phyloP scores from a whole-genome alignment of 2,113 vertebrate species.

The Muscicapa adusta region DNA sequence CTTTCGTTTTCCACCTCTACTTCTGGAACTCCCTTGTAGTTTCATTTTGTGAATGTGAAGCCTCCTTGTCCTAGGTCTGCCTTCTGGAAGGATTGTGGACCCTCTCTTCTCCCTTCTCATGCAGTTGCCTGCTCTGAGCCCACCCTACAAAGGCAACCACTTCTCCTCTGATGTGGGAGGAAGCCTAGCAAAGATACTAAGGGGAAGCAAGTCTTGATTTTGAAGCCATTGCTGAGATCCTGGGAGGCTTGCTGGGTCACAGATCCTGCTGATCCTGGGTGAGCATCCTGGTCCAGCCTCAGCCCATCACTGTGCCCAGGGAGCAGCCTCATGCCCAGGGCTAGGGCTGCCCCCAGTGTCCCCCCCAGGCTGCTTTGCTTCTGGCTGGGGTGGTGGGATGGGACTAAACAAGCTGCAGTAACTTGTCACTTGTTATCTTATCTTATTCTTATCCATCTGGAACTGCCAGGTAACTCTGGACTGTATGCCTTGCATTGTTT shows the following conservation, averaged over 20 bases:
- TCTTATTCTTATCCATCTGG: background rate
- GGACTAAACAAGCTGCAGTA: background rate
- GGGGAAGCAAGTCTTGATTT: background rate
- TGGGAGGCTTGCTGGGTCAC: background rate
- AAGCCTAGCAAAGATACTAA: background rate
- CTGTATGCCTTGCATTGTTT: background rate
- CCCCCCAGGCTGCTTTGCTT: background rate
- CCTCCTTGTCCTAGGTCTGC: background rate
- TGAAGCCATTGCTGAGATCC: background rate
- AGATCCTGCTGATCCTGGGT: background rate
- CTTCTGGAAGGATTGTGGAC: background rate
- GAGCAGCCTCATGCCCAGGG: accelerated
- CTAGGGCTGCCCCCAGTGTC: background rate
- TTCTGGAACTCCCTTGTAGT: background rate
- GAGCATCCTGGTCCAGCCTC: background rate
- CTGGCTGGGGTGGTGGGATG: background rate
- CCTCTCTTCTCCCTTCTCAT: background rate
- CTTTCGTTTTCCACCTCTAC: background rate
- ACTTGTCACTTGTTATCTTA: accelerated
- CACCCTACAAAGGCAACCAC: background rate
- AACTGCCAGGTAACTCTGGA: background rate
- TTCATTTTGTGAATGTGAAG: background rate
- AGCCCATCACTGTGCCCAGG: background rate
- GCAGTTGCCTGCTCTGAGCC: background rate
- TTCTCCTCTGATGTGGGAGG: background rate